phyloP scores from a whole-genome alignment of 2,888 invertebrate genomes.

The Hartigia nigra region DNA sequence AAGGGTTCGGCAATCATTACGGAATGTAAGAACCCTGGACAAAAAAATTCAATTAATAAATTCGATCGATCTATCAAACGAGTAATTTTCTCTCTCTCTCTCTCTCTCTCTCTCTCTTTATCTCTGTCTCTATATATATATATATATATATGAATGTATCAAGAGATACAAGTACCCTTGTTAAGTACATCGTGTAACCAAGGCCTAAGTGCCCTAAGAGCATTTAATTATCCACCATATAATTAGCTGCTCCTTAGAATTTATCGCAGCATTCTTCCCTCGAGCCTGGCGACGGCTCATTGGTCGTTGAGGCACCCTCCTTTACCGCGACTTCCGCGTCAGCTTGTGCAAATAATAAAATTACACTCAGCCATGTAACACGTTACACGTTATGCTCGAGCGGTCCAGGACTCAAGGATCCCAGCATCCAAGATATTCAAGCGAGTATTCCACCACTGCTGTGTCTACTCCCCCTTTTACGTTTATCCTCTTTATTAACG shows the following conservation, averaged over 20 bases:
- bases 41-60: background rate
- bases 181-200: background rate
- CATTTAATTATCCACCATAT: slow-evolving; percentile 43
- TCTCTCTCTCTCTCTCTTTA: no score
- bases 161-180: background rate
- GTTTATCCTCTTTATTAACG: slow-evolving; percentile 6
- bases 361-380: slow-evolving; percentile 32
- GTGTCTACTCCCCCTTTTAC: slow-evolving; percentile 27
- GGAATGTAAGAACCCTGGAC: background rate
- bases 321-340: slow-evolving; percentile 42
- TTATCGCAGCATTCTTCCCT: slow-evolving; percentile 40
- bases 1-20: background rate
- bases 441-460: slow-evolving; percentile 19
- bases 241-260: slow-evolving; percentile 45
- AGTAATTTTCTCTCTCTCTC: background rate
- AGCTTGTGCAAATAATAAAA: slow-evolving; percentile 50
- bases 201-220: background rate
- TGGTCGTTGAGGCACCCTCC: slow-evolving; percentile 18
- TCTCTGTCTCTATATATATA: no score
- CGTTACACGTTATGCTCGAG: slow-evolving; percentile 23
- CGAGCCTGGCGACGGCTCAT: slow-evolving; percentile 13
- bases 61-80: background rate
- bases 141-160: background rate
- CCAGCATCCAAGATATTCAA: background rate
- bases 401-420: background rate